Conservation (phyloP, 2,797 vertebrate genomes). For the Halcyon leucocephala region DNA sequence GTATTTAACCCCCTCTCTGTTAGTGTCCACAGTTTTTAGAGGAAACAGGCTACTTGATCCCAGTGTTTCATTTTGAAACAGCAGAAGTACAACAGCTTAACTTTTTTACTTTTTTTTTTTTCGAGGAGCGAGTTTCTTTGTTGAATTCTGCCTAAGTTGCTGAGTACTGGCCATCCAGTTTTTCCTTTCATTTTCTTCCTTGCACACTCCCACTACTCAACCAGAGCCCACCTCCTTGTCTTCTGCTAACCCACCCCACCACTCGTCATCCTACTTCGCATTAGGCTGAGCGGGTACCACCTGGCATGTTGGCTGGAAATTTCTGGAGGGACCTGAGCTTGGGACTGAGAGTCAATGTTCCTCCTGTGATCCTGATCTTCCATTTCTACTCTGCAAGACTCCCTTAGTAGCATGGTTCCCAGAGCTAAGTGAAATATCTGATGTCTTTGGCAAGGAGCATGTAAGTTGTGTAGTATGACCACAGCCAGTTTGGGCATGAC, state of each 20-base stretch:
- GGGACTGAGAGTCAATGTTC: too few relatives aligned
- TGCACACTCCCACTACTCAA: not conserved
- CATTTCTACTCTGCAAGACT: not conserved
- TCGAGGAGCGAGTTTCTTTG: not conserved
- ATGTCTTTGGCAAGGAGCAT: not conserved
- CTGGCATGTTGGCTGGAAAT: not conserved
- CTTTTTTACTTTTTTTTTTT: not conserved
- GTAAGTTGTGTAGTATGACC: fast-evolving
- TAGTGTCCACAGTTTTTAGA: not conserved
- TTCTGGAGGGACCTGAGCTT: not conserved
- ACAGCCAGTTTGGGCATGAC: not conserved
- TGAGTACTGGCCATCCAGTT: fast-evolving
- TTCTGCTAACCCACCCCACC: not conserved
- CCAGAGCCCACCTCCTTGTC: not conserved
- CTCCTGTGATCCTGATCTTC: not conserved
- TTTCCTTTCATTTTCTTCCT: not conserved
- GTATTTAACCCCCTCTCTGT: not conserved
- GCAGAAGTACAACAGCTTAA: not conserved
- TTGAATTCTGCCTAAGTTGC: not conserved
- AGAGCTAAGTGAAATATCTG: not conserved
- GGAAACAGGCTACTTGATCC: not conserved
- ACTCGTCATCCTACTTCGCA: not conserved
- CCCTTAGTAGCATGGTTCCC: not conserved
- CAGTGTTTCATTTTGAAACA: not conserved
- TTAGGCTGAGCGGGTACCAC: not conserved